A percentile compares a stretch with the other conserved stretches of the same genome.
Evolutionary conservation across 2,888 invertebrate genomes (phyloP).

Genomic region (Abscondita cerata): DNA sequence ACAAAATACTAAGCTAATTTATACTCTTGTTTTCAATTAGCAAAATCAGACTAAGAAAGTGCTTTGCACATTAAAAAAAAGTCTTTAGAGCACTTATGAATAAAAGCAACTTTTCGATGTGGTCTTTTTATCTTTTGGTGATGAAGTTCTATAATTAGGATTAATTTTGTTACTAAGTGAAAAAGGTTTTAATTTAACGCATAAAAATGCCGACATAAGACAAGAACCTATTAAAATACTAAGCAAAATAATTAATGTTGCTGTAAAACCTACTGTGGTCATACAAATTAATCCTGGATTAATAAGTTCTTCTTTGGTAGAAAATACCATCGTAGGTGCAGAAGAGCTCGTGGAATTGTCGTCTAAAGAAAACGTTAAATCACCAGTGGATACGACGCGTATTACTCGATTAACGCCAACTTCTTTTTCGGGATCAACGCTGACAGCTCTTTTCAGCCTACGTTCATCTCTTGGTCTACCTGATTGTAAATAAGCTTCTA

Average conservation of each 20-base stretch:
- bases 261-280: slow-evolving; percentile 93
- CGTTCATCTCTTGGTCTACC: slow-evolving; percentile 78
- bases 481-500: slow-evolving; percentile 71
- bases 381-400: slow-evolving; percentile 90
- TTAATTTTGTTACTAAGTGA: slow-evolving; percentile 45
- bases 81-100: slow-evolving; percentile 58
- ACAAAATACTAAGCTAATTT: slow-evolving; percentile 20
- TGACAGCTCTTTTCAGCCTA: slow-evolving; percentile 70
- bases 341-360: slow-evolving; percentile 67
- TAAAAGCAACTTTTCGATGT: slow-evolving; percentile 72
- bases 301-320: slow-evolving; percentile 65
- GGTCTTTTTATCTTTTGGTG: slow-evolving; percentile 54
- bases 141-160: slow-evolving; percentile 13
- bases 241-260: slow-evolving; percentile 82
- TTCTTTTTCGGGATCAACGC: slow-evolving; percentile 72
- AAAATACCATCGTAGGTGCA: slow-evolving; percentile 73
- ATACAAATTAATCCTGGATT: slow-evolving; percentile 79
- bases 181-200: slow-evolving; percentile 79
- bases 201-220: slow-evolving; percentile 84
- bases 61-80: too few relatives aligned
- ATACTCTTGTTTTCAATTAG: background rate
- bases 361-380: slow-evolving; percentile 83
- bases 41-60: too few relatives aligned
- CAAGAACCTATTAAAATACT: slow-evolving; percentile 86
- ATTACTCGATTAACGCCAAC: slow-evolving; percentile 90